These are phyloP conservation scores for Propithecus coquereli DNA, from an alignment of 2,113 vertebrate genomes.

Conservation along the genomic window DNA sequence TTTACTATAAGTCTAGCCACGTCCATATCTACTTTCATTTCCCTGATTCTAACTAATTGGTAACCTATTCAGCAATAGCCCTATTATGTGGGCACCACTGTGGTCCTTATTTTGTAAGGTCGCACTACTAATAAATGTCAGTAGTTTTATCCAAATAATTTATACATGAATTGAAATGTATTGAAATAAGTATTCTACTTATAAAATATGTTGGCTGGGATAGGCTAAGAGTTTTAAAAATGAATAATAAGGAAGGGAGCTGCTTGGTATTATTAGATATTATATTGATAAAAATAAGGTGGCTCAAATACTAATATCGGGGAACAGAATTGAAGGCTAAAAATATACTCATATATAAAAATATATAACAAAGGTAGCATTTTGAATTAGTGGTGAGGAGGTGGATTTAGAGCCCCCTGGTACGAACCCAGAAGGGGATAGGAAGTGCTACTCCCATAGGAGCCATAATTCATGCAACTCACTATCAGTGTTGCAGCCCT, in stretches of 20 bases:
- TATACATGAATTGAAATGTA: not conserved
- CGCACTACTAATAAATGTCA: not conserved
- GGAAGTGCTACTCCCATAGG: not conserved
- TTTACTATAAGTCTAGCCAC: not conserved
- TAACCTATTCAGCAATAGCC: not conserved
- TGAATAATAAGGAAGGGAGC: not conserved
- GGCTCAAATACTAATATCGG: not conserved
- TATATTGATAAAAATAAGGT: not conserved
- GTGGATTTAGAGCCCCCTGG: not conserved
- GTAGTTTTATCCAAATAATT: constrained; percentile 29
- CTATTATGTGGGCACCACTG: not conserved
- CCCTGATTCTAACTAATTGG: not conserved
- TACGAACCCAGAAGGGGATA: not conserved
- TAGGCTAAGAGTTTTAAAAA: not conserved
- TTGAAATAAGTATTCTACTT: not conserved
- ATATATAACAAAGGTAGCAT: not conserved
- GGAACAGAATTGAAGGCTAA: not conserved
- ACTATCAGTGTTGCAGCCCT: not conserved
- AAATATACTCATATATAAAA: not conserved
- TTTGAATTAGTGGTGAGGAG: not conserved
- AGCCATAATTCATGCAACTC: not conserved
- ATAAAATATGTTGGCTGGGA: not conserved
- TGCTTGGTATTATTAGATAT: not conserved
- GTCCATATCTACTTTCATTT: not conserved
- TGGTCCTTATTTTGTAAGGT: not conserved